Evolutionary conservation across 2,113 vertebrate genomes (phyloP).

Genomic region (Galemys pyrenaicus): DNA sequence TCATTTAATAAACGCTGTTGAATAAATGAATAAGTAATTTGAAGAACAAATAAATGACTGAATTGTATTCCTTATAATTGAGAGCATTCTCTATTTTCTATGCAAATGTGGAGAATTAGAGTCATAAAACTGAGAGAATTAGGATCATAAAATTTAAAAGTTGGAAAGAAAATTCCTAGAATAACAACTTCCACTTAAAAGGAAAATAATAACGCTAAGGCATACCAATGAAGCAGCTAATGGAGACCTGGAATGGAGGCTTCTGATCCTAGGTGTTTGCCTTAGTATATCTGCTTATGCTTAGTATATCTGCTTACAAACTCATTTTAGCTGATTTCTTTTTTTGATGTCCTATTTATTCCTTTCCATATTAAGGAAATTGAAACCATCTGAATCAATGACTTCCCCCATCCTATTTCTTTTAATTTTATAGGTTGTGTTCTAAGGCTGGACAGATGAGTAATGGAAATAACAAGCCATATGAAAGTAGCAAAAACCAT

Average conservation of each 20-base stretch:
- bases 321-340: neutral
- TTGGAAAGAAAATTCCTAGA: constrained; percentile 26
- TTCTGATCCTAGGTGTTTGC: neutral
- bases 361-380: constrained; percentile 17
- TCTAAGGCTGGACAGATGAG: neutral
- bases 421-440: neutral
- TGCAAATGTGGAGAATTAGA: constrained; percentile 2
- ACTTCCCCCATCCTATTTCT: neutral
- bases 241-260: neutral
- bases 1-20: constrained; percentile 24
- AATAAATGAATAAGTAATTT: constrained; percentile 14
- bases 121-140: constrained; percentile 20
- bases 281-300: neutral
- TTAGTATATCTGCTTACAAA: neutral
- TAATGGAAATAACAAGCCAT: neutral
- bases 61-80: neutral
- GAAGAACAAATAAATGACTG: constrained; percentile 9
- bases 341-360: neutral
- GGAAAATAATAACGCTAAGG: neutral
- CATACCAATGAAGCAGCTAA: neutral
- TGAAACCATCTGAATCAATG: neutral
- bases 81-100: constrained; percentile 43
- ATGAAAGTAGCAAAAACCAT: neutral
- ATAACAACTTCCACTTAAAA: neutral
- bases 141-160: constrained; percentile 9